phyloP scores from a whole-genome alignment of 1,140 invertebrate genomes.

The Matsumurasca onukii region DNA sequence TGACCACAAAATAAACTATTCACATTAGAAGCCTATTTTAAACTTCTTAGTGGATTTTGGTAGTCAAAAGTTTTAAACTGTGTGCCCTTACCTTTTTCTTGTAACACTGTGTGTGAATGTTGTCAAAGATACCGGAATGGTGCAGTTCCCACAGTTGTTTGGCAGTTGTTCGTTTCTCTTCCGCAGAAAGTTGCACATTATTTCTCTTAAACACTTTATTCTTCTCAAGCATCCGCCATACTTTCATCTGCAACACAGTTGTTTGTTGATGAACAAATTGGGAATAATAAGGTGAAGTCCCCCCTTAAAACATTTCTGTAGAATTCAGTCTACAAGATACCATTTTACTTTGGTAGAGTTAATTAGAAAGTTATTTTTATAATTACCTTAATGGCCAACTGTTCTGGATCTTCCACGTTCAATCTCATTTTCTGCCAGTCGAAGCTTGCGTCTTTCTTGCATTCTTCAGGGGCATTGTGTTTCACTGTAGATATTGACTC shows the following conservation, averaged over 20 bases:
- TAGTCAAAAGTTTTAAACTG: background rate
- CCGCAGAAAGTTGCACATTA: slow-evolving; percentile 55
- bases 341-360: background rate
- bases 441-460: slow-evolving; percentile 72
- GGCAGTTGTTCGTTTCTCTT: slow-evolving; percentile 63
- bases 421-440: slow-evolving; percentile 79
- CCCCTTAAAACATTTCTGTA: background rate
- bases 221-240: slow-evolving; percentile 76
- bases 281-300: slow-evolving; percentile 8
- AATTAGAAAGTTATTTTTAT: background rate
- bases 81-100: slow-evolving; percentile 57
- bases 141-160: slow-evolving; percentile 56
- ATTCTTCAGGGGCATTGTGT: slow-evolving; percentile 57
- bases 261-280: background rate
- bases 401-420: slow-evolving; percentile 63
- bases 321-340: background rate
- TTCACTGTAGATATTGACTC: background rate
- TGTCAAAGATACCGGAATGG: slow-evolving; percentile 56
- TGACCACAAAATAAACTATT: background rate
- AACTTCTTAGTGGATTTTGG: background rate
- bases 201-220: slow-evolving; percentile 70
- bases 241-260: slow-evolving; percentile 63
- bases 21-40: background rate
- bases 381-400: slow-evolving; percentile 52
- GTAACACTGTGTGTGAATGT: slow-evolving; percentile 58